phyloP scores from a whole-genome alignment of 2,888 invertebrate species.

The Athalia cordata region DNA sequence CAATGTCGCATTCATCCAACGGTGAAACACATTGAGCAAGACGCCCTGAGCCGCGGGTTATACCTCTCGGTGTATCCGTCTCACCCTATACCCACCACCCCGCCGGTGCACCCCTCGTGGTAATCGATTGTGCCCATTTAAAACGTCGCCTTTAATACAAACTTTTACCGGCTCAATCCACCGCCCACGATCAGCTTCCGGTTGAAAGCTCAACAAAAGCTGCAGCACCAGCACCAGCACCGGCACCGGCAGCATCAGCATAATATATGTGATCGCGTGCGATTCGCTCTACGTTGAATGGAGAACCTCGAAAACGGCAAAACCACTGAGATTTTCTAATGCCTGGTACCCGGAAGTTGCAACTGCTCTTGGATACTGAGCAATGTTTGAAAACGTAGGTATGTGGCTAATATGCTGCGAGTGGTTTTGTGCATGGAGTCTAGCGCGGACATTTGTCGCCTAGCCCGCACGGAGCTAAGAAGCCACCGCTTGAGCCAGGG shows the following conservation, averaged over 20 bases:
- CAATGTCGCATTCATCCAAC: constrained; percentile 34
- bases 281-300: too few relatives aligned
- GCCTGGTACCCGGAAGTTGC: too few relatives aligned
- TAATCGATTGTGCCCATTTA: constrained; percentile 26
- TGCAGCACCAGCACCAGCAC: not conserved
- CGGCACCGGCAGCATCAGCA: too few relatives aligned
- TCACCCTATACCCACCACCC: too few relatives aligned
- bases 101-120: too few relatives aligned
- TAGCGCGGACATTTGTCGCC: constrained; percentile 17
- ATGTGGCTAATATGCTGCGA: not conserved
- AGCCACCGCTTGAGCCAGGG: constrained; percentile 18
- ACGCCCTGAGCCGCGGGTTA: not conserved
- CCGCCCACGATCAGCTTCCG: constrained; percentile 3
- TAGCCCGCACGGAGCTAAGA: not conserved
- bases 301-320: too few relatives aligned
- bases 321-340: too few relatives aligned
- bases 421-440: not conserved
- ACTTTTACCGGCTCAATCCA: constrained; percentile 19
- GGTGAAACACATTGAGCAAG: constrained; percentile 28
- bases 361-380: too few relatives aligned
- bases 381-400: not conserved
- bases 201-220: constrained; percentile 12
- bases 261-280: too few relatives aligned
- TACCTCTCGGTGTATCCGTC: too few relatives aligned
- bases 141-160: not conserved